Evolutionary conservation across 2,888 invertebrate species (phyloP).

Genomic region (Drosophila affinis): DNA sequence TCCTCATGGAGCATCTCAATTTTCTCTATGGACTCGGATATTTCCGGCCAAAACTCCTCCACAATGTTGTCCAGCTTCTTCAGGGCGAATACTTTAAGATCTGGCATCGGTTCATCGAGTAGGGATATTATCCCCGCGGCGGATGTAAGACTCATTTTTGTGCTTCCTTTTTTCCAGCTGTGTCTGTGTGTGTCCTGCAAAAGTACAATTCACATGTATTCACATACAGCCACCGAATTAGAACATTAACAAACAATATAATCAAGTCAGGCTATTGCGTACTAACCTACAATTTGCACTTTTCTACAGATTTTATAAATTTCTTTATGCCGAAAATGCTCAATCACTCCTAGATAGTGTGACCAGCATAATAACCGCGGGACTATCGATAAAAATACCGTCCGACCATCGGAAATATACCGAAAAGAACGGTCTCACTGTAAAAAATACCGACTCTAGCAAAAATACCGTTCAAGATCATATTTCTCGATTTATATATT

Average conservation of each 20-base stretch:
- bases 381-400: too few relatives aligned
- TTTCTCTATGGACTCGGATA: conserved; percentile 98
- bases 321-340: conserved; percentile 74
- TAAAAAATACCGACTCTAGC: too few relatives aligned
- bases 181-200: conserved; percentile 54
- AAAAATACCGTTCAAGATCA: too few relatives aligned
- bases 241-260: conserved; percentile 8
- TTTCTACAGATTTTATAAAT: conserved; percentile 52
- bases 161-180: conserved; percentile 50
- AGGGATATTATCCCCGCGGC: conserved; percentile 97
- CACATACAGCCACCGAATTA: conserved; percentile 29
- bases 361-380: too few relatives aligned
- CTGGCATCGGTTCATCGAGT: conserved; percentile 96
- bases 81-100: conserved; percentile 96
- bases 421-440: too few relatives aligned
- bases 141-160: conserved; percentile 86
- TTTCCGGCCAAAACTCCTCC: conserved; percentile 99
- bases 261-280: conserved; percentile 19
- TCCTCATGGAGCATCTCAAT: conserved; percentile 99
- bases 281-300: conserved; percentile 64
- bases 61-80: conserved; percentile 96
- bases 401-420: too few relatives aligned
- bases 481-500: too few relatives aligned
- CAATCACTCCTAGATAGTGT: conserved; percentile 38
- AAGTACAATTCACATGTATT: conserved; percentile 41